These are phyloP conservation scores for Caenorhabditis sp. DNA, from an alignment of 2,888 invertebrate species.

Conservation along the genomic window DNA sequence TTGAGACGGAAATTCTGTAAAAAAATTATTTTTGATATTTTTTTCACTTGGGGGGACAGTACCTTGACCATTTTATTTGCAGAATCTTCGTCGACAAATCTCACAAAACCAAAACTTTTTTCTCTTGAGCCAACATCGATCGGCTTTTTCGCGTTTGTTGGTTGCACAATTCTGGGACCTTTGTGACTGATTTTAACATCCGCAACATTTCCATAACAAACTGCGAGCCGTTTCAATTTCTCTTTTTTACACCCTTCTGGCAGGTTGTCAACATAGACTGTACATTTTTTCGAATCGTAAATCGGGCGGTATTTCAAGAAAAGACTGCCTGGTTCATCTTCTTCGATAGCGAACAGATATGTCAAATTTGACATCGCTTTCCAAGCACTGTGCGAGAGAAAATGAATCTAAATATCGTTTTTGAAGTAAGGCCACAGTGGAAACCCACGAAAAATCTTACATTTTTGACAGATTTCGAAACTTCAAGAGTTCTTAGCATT, in stretches of 20 bases:
- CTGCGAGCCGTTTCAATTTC: constrained; percentile 16
- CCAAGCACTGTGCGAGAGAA: constrained; percentile 9
- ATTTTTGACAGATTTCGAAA: constrained; percentile 21
- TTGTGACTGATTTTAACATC: constrained; percentile 3
- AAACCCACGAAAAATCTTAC: constrained; percentile 15
- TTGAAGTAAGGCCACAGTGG: too few relatives aligned
- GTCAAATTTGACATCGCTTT: constrained; percentile 17
- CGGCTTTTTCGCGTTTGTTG: not conserved
- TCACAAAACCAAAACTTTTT: constrained; percentile 23
- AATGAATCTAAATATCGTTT: constrained; percentile 15
- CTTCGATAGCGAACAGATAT: constrained; percentile 23
- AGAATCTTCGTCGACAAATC: constrained; percentile 22
- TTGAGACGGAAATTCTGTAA: constrained; percentile 13
- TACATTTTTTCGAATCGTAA: constrained; percentile 18
- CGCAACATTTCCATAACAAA: constrained; percentile 23
- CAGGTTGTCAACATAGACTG: constrained; percentile 35
- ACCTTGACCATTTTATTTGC: constrained; percentile 18
- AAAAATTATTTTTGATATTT: not conserved
- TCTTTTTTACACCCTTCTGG: constrained; percentile 30
- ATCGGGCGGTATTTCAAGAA: constrained; percentile 27
- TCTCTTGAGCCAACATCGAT: constrained; percentile 30
- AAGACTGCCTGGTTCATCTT: constrained; percentile 18
- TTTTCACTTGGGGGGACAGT: not conserved
- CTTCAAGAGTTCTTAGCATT: constrained; percentile 12
- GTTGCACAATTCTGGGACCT: not conserved